Base-by-base conservation (phyloP, 2,113 vertebrate genomes). In the Vidua chalybeata region DNA sequence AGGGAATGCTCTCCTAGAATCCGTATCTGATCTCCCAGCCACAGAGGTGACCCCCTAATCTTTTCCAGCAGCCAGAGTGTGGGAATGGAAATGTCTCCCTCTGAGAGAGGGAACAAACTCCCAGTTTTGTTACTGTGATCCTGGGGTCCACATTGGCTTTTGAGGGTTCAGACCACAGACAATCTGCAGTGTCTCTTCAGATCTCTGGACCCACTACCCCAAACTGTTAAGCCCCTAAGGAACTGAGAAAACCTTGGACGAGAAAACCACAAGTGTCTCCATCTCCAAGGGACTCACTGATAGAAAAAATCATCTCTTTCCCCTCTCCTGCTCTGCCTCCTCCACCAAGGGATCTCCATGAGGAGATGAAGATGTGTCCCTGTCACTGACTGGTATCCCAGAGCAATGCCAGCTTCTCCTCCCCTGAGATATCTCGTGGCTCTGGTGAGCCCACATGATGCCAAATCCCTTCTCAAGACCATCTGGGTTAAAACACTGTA, bases 21-120 rank as follows among this genome's bases (percentile, higher is more conserved):
- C 28, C 15, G 0, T 15, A 7, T 37, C 61, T n/a, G 24, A 52
- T 83, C 27, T 92, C 17, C 33, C 82, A 43, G 48, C 0, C 0
- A 20, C 11, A 74, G 41, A 58, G 0, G 3, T 28, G 46, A 63
- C 13, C 3, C 10, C 3, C 22, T 67, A 0, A 0, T 45, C 55
- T 73, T 76, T 35, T 37, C 22, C 35, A 68, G 46, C 58, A 82
- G 56, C 62, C 27, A 11, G 56, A 79, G 10, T 16, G 26, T 39
- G 30, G 30, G 37, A 46, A 79, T 26, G 51, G 51, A 54, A 37
- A 73, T 12, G 4, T 45, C 71, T 52, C 72, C 27, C 15, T 69
- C n/a, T 26, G 72, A 64, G 45, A 1, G 9, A 83, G 8, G 41
- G 54, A 23, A 37, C n/a, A 33, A 61, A 30, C 6, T 85, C 58